phyloP scores from a whole-genome alignment of 64 coral and sea anemone genomes.

The Pocillopora damicornis region DNA sequence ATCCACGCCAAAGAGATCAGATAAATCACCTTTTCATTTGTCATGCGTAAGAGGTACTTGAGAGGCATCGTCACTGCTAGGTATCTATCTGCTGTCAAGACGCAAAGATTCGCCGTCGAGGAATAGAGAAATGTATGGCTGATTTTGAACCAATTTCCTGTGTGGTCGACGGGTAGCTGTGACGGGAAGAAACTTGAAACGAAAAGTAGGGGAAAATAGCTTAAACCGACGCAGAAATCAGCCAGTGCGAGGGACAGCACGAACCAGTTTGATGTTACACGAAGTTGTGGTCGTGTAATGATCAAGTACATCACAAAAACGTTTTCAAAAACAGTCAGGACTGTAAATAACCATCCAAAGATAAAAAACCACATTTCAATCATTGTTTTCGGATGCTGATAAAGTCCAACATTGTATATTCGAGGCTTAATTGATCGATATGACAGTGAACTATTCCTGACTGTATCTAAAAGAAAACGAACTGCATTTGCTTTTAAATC shows the following conservation, averaged over 20 bases:
- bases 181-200: background rate
- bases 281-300: background rate
- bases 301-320: background rate
- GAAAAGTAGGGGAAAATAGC: background rate
- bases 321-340: background rate
- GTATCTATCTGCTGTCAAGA: background rate
- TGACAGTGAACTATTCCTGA: too few species aligned
- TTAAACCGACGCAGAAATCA: constrained; percentile 28
- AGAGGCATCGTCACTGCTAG: background rate
- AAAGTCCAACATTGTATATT: too few species aligned
- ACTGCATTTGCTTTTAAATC: too few species aligned
- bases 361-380: constrained; percentile 1
- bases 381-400: background rate
- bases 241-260: constrained; percentile 25
- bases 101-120: background rate
- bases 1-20: background rate
- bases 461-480: too few species aligned
- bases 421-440: too few species aligned
- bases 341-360: constrained; percentile 7
- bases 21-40: background rate
- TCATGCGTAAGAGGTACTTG: background rate
- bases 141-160: constrained; percentile 9
- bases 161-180: constrained; percentile 4
- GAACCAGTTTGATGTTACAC: constrained; percentile 18
- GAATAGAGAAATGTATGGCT: constrained; percentile 22